Evolutionary conservation across 1,140 invertebrate genomes (phyloP), one percentile per base, ranked within the genome.

Genomic region (Mycetomoellerius zeteki): DNA sequence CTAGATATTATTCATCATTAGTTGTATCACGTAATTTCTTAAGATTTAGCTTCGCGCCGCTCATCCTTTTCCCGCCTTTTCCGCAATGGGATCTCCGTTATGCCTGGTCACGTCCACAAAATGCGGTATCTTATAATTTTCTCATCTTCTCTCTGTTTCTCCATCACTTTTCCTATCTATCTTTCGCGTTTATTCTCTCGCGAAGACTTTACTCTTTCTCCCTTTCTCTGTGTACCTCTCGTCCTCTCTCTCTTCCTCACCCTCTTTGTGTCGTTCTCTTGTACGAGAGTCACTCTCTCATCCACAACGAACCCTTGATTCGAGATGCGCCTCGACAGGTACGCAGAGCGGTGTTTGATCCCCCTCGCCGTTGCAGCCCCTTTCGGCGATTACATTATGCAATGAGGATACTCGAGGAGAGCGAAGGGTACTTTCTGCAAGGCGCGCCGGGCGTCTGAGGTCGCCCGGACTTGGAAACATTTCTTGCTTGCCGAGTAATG

Each of bases 321-420:
- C 81, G 58, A 77, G 86, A 77, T 64, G 85, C 78, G 58, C 71
- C 75, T 88, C 89, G 81, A 21, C 71, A 85, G 71, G 86, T 69
- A 81, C 64, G 86, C 30, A 67, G 24, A 75, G 43, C 86, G 16
- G 19, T 65, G 72, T 89, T 76, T 87, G 78, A 62, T 58, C 47
- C 89, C 60, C 52, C 60, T 14, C n/a, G 54, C n/a, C 78, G n/a
- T 24, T 30, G 19, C 67, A 75, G 71, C 80, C 80, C 58, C 89
- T 86, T 90, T 88, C 54, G 84, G 50, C 82, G 78, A 78, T 89
- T 90, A 90, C 89, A 91, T 91, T 91, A 91, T 91, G 90, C 90
- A 90, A 91, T 82, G 90, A 91, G 89, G 77, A 84, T 91, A 86
- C 90, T 91, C 24, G 86, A 73, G 24, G 30, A 73, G 62, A 58